Percentiles rank a stretch among this genome's conserved stretches.
These are phyloP conservation scores for Myodes glareolus DNA, from an alignment of 2,113 vertebrate species.

Conservation along the genomic window DNA sequence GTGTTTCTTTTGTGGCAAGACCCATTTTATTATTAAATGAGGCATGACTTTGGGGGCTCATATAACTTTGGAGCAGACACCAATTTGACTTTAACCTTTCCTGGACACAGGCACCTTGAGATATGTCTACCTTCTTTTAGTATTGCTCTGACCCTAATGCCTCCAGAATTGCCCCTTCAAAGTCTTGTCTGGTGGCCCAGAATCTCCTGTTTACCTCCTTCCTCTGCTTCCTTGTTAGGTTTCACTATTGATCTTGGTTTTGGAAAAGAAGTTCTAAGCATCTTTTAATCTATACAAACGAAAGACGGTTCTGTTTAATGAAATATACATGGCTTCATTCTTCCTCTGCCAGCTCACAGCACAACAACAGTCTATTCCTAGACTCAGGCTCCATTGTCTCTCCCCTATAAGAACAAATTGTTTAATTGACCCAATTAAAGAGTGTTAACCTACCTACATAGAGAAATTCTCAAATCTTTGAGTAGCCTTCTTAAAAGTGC, in stretches of 20 bases:
- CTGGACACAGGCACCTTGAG: neutral
- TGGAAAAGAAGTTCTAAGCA: neutral
- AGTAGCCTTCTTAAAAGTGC: neutral
- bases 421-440: neutral
- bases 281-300: neutral
- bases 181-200: neutral
- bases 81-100: neutral
- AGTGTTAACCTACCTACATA: neutral
- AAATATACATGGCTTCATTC: neutral
- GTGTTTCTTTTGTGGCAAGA: conserved; percentile 8
- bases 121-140: neutral
- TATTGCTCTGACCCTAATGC: neutral
- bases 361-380: neutral
- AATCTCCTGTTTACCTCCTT: neutral
- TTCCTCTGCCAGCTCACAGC: neutral
- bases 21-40: conserved; percentile 49
- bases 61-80: neutral
- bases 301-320: neutral
- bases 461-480: neutral
- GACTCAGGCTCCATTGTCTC: neutral
- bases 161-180: neutral
- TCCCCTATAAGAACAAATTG: neutral
- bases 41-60: conserved; percentile 21
- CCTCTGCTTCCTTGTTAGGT: neutral
- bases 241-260: conserved; percentile 17